A percentile compares a stretch with the other conserved stretches of the same genome.
Conservation (phyloP, 2,888 invertebrate species). For the Lathronympha strigana region DNA sequence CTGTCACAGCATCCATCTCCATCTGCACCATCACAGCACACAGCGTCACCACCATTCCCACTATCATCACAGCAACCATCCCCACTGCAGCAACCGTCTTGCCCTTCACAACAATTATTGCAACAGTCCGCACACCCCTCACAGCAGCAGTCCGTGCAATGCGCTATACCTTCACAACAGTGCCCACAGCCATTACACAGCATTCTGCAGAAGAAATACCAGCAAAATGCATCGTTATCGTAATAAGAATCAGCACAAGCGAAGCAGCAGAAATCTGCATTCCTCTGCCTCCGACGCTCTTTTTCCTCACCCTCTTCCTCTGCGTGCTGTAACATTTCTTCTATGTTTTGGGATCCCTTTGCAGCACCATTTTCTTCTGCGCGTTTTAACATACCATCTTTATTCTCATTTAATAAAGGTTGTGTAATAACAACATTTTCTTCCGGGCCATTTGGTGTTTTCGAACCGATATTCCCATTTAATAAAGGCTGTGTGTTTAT, state of each 20-base stretch:
- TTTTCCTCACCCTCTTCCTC: background rate
- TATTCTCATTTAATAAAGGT: constrained; percentile 7
- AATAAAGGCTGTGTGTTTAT: background rate
- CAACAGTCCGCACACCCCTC: constrained; percentile 14
- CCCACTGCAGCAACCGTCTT: constrained; percentile 2
- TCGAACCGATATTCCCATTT: background rate
- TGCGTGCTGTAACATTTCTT: constrained; percentile 5
- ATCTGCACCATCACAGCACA: background rate
- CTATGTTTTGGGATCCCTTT: constrained; percentile 1
- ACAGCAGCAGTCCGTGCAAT: constrained; percentile 17
- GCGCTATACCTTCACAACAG: constrained; percentile 5
- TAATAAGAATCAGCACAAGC: constrained; percentile 7
- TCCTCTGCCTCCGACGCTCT: background rate
- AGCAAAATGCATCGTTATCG: constrained; percentile 1
- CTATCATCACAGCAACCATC: background rate
- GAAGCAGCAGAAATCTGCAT: constrained; percentile 13
- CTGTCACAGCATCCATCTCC: background rate
- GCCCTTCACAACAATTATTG: constrained; percentile 6
- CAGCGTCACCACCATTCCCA: background rate
- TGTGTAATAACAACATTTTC: background rate
- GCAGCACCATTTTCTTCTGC: background rate
- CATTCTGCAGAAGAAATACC: constrained; percentile 16
- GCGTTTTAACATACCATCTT: constrained; percentile 8
- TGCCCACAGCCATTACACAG: constrained; percentile 5
- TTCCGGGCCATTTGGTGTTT: background rate